phyloP scores from a whole-genome alignment of 1,140 invertebrate species.

The Ostrea denselamellosa region DNA sequence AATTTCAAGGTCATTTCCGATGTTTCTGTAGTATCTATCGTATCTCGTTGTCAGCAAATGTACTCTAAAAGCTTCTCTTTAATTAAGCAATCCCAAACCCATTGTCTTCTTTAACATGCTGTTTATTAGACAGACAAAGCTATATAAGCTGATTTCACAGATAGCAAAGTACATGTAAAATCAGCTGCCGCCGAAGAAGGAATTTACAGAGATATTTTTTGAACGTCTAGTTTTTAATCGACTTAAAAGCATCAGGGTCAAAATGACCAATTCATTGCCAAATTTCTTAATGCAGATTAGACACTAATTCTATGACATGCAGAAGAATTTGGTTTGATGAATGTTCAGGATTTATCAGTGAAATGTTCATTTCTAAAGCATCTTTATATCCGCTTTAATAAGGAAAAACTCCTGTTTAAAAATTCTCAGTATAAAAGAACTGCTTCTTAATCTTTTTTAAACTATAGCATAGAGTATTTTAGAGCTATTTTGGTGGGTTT shows the following conservation, averaged over 20 bases:
- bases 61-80: neutral
- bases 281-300: neutral
- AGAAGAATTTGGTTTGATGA: neutral
- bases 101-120: neutral
- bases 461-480: too few species aligned
- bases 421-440: too few species aligned
- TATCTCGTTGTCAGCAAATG: neutral
- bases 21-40: neutral
- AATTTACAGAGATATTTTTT: neutral
- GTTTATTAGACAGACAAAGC: neutral
- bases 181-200: neutral
- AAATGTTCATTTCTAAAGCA: neutral
- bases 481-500: too few species aligned
- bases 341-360: neutral
- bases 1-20: slow-evolving; percentile 4
- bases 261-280: neutral
- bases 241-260: neutral
- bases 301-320: neutral
- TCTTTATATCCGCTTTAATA: neutral
- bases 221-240: neutral
- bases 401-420: too few species aligned
- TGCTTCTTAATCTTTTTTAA: too few species aligned
- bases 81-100: neutral
- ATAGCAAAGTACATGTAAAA: neutral
- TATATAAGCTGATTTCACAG: neutral